phyloP scores from a whole-genome alignment of 2,113 vertebrate species.

The Proterorhinus semilunaris region DNA sequence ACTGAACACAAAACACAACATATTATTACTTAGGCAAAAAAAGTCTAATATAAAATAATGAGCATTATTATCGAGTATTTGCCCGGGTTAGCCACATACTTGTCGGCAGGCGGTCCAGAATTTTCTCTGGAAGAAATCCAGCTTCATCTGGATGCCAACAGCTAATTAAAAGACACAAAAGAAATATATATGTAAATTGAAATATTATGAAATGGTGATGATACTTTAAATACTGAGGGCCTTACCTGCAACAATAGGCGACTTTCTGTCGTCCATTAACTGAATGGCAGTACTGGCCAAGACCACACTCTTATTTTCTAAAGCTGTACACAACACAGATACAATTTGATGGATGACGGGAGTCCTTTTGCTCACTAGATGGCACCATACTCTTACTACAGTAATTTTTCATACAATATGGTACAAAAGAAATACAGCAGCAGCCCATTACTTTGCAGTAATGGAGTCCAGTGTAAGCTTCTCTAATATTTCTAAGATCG shows the following conservation, averaged over 20 bases:
- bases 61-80: not conserved
- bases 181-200: not conserved
- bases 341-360: not conserved
- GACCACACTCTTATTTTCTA: conserved; percentile 93
- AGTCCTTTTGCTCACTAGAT: conserved; percentile 48
- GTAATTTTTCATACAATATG: not conserved
- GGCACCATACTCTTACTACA: conserved; percentile 29
- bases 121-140: conserved; percentile 98
- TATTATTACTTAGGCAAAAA: not conserved
- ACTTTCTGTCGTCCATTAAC: conserved; percentile 93
- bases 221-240: not conserved
- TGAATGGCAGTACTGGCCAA: conserved; percentile 96
- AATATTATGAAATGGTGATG: not conserved
- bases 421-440: conserved; percentile 17
- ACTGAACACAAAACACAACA: conserved; percentile 73
- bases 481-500: conserved; percentile 26
- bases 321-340: conserved; percentile 48
- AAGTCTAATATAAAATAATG: not conserved
- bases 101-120: conserved; percentile 99
- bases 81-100: conserved; percentile 64
- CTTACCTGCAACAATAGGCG: conserved; percentile 93
- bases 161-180: conserved; percentile 68
- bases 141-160: conserved; percentile 99
- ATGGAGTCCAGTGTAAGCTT: conserved; percentile 29
- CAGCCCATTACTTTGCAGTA: conserved; percentile 29